Evolutionary conservation across 2,113 vertebrate species (phyloP).

Genomic region (Brachyistius frenatus): DNA sequence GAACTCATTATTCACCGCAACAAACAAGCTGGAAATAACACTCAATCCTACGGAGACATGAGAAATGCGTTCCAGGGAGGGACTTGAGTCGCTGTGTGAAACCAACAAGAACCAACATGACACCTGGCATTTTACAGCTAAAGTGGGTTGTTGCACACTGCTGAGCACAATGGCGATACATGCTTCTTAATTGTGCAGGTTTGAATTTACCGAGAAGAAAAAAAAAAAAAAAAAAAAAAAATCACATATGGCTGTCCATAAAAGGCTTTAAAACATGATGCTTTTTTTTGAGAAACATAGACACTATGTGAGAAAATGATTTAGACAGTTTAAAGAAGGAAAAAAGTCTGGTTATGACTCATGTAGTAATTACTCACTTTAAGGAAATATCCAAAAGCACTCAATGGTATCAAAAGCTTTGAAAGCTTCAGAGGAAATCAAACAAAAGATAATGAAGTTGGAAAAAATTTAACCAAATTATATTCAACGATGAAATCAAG

Average conservation of each 20-base stretch:
- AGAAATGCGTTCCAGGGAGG: slow-evolving; percentile 69
- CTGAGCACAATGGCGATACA: slow-evolving; percentile 66
- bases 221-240: neutral
- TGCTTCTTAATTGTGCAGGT: slow-evolving; percentile 68
- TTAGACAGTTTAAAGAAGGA: too few species aligned
- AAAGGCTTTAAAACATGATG: neutral
- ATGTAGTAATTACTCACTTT: too few species aligned
- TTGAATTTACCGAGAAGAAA: slow-evolving; percentile 10
- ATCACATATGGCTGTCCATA: slow-evolving; percentile 40
- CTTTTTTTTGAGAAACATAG: neutral
- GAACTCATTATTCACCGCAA: slow-evolving; percentile 84
- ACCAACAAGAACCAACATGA: slow-evolving; percentile 82
- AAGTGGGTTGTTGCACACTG: slow-evolving; percentile 77
- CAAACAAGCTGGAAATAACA: slow-evolving; percentile 80
- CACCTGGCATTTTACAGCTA: slow-evolving; percentile 79
- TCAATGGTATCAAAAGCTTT: too few species aligned
- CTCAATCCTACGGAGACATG: slow-evolving; percentile 78
- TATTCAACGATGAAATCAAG: too few species aligned
- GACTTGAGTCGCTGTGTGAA: slow-evolving; percentile 76
- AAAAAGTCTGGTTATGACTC: too few species aligned
- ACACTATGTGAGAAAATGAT: too few species aligned
- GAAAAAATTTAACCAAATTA: too few species aligned
- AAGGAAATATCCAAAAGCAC: too few species aligned
- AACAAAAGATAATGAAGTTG: too few species aligned
- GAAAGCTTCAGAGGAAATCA: too few species aligned